Evolutionary conservation across 2,797 vertebrate species (phyloP).

Genomic region (Enteromius radiatus): DNA sequence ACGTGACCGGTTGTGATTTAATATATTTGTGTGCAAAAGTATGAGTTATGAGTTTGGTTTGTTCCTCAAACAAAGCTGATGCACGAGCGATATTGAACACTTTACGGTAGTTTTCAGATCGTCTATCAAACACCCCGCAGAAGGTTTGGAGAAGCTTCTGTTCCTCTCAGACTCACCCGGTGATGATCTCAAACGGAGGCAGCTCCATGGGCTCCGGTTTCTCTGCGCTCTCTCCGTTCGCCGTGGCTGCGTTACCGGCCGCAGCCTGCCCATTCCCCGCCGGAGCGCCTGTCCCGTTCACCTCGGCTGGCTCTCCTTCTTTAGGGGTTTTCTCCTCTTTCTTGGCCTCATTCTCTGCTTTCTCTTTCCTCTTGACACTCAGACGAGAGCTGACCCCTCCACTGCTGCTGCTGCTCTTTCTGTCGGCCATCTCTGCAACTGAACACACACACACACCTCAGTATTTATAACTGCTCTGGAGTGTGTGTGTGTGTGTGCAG

Average conservation of each 20-base stretch:
- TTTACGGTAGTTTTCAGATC: neutral
- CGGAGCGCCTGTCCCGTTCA: neutral
- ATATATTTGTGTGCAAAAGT: neutral
- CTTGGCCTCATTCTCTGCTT: conserved; percentile 46
- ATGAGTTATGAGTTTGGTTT: neutral
- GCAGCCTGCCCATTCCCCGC: conserved; percentile 9
- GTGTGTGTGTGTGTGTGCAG: conserved; percentile 35
- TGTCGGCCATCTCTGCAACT: conserved; percentile 68
- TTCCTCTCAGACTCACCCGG: conserved; percentile 80
- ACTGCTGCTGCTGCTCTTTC: conserved; percentile 56
- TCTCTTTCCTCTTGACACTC: conserved; percentile 63
- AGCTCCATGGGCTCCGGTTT: conserved; percentile 81
- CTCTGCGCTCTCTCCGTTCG: conserved; percentile 54
- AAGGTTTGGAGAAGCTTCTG: neutral
- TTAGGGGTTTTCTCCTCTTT: conserved; percentile 15
- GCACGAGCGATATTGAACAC: neutral
- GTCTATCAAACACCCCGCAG: neutral
- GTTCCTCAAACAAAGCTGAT: neutral
- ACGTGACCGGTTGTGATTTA: neutral
- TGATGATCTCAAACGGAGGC: conserved; percentile 90
- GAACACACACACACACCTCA: conserved; percentile 24
- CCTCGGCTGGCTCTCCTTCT: conserved; percentile 5
- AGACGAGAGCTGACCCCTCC: conserved; percentile 6
- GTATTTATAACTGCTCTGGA: conserved; percentile 32
- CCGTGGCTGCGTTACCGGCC: neutral